A percentile compares a stretch with the other conserved stretches of the same genome.
Evolutionary conservation across 2,888 invertebrate genomes (phyloP).

Genomic region (Apeira syringaria): DNA sequence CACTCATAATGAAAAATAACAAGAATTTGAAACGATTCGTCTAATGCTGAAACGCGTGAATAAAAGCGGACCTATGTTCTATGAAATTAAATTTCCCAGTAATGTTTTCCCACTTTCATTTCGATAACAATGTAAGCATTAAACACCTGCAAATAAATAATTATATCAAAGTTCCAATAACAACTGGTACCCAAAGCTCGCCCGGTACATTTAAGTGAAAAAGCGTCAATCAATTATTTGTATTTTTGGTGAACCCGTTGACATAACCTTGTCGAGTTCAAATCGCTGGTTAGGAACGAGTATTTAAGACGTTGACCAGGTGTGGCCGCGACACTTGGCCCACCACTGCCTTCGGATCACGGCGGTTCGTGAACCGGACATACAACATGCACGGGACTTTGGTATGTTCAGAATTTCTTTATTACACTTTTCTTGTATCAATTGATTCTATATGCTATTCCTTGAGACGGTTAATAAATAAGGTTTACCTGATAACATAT

Average conservation of each 20-base stretch:
- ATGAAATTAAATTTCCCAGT: no score
- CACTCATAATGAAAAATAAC: no score
- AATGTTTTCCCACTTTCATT: no score
- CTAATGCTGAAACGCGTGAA: no score
- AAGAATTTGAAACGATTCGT: no score
- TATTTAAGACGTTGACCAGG: conserved; percentile 62
- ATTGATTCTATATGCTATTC: no score
- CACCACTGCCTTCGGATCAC: conserved; percentile 48
- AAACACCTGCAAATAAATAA: background rate
- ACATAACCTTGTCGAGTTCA: conserved; percentile 58
- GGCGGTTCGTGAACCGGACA: conserved; percentile 35
- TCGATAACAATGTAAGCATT: no score
- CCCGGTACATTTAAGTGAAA: background rate
- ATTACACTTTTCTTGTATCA: background rate
- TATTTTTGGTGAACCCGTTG: conserved; percentile 46
- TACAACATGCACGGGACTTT: conserved; percentile 55
- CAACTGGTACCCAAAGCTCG: background rate
- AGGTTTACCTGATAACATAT: no score
- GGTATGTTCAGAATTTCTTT: no score
- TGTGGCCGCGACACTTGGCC: conserved; percentile 57
- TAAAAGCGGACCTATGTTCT: no score
- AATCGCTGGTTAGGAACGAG: conserved; percentile 37
- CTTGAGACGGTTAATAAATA: background rate
- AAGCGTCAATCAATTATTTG: conserved; percentile 21
- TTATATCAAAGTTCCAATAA: background rate